Conservation (phyloP, 2,797 vertebrate genomes). For the Tragopan temminckii region DNA sequence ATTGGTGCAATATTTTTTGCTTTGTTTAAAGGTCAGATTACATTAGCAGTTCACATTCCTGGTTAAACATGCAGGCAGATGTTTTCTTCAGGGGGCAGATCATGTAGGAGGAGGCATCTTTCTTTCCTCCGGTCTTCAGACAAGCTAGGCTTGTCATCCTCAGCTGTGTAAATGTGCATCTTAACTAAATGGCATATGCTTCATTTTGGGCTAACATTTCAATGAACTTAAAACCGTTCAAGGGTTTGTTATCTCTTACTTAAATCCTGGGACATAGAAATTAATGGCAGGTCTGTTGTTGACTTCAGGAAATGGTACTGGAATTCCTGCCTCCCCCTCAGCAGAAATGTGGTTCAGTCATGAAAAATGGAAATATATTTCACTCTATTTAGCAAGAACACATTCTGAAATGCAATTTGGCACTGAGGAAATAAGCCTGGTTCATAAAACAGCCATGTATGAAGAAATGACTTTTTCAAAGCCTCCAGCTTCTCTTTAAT, state of each 20-base stretch:
- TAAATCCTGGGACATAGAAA: slow-evolving; percentile 12
- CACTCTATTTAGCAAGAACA: slow-evolving; percentile 57
- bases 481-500: slow-evolving; percentile 45
- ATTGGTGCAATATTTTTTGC: slow-evolving; percentile 9
- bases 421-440: slow-evolving; percentile 28
- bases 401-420: slow-evolving; percentile 61
- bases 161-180: slow-evolving; percentile 58
- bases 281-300: slow-evolving; percentile 53
- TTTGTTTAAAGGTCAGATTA: slow-evolving; percentile 68
- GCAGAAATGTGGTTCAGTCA: slow-evolving; percentile 6
- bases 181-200: slow-evolving; percentile 55
- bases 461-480: slow-evolving; percentile 61
- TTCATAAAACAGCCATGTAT: slow-evolving; percentile 13
- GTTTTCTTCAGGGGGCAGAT: slow-evolving; percentile 79
- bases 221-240: slow-evolving; percentile 38
- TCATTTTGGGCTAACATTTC: slow-evolving; percentile 45
- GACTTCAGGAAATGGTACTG: slow-evolving; percentile 54
- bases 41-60: slow-evolving; percentile 71
- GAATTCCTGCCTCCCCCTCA: slow-evolving; percentile 60
- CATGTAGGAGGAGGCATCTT: slow-evolving; percentile 64
- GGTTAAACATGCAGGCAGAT: slow-evolving; percentile 75
- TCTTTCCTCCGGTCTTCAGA: slow-evolving; percentile 66
- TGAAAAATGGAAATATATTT: slow-evolving; percentile 64
- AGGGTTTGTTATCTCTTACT: slow-evolving; percentile 56
- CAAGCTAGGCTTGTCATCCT: slow-evolving; percentile 54